phyloP scores from a whole-genome alignment of 2,797 vertebrate species.

The Xenentodon cancila region DNA sequence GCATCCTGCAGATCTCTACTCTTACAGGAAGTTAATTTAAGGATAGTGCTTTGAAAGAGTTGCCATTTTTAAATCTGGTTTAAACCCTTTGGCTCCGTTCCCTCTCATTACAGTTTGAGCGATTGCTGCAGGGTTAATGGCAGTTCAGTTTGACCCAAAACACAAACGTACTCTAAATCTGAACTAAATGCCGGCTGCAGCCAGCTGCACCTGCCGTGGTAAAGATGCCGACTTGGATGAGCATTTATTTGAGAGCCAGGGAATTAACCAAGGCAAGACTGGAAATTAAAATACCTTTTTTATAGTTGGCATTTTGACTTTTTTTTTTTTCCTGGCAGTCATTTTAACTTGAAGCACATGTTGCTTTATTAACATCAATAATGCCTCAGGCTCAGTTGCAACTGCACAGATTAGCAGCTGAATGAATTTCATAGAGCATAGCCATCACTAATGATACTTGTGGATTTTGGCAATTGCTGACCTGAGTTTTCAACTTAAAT shows the following conservation, averaged over 20 bases:
- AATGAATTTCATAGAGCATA: no score
- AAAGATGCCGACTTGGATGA: not conserved
- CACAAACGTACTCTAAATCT: not conserved
- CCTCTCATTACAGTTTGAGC: no score
- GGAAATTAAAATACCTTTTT: not conserved
- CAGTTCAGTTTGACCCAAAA: not conserved
- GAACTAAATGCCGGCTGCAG: not conserved
- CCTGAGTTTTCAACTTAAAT: not conserved
- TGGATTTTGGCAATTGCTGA: constrained; percentile 4
- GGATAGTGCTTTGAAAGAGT: no score
- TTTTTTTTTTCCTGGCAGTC: not conserved
- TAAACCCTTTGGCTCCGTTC: no score
- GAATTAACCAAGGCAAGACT: not conserved
- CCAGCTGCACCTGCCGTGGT: not conserved
- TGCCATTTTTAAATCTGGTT: no score
- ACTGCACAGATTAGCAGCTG: constrained; percentile 1
- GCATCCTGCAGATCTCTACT: no score
- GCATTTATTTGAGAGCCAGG: not conserved
- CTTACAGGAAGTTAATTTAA: no score
- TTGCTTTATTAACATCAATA: constrained; percentile 14
- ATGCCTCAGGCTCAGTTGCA: constrained; percentile 2
- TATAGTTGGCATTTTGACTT: constrained; percentile 4
- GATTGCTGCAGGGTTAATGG: not conserved
- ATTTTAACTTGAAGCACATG: constrained; percentile 4
- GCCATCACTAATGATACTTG: not conserved